phyloP scores from a whole-genome alignment of 2,888 invertebrate species.

The Drosophila niveifrons region DNA sequence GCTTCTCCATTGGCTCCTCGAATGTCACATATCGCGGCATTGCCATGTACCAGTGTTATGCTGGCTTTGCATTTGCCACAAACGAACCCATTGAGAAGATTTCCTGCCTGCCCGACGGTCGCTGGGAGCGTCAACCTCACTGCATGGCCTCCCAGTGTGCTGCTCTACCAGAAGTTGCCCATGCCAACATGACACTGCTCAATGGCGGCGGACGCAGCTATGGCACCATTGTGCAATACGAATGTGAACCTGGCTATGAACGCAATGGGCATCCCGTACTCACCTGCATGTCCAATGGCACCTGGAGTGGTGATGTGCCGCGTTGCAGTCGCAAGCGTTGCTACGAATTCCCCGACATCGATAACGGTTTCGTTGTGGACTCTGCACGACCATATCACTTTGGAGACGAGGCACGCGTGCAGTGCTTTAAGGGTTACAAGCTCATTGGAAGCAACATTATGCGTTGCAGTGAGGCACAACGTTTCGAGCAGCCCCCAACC shows the following conservation, averaged over 20 bases:
- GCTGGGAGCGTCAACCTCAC: constrained; percentile 96
- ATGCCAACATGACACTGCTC: constrained; percentile 93
- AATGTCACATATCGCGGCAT: constrained; percentile 97
- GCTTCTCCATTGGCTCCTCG: constrained; percentile 97
- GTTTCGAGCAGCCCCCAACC: constrained; percentile 93
- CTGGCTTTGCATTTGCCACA: constrained; percentile 96
- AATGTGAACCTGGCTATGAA: constrained; percentile 96
- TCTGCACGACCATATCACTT: constrained; percentile 91
- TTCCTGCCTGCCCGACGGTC: constrained; percentile 94
- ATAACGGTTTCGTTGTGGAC: constrained; percentile 95
- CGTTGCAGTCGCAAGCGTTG: constrained; percentile 90
- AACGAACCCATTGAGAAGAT: constrained; percentile 95
- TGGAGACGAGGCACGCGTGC: constrained; percentile 96
- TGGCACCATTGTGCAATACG: constrained; percentile 96
- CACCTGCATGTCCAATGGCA: constrained; percentile 97
- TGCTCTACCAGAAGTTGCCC: constrained; percentile 93
- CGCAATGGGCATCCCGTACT: constrained; percentile 95
- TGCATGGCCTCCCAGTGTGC: constrained; percentile 97
- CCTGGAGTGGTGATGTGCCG: constrained; percentile 97
- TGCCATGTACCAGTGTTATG: constrained; percentile 98
- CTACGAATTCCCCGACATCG: constrained; percentile 90
- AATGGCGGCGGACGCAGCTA: constrained; percentile 97
- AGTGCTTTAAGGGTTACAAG: constrained; percentile 96
- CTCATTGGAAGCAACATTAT: constrained; percentile 93
- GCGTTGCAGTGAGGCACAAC: constrained; percentile 93